These are phyloP conservation scores for Labia minor DNA, from an alignment of 2,888 invertebrate species.

Conservation along the genomic window DNA sequence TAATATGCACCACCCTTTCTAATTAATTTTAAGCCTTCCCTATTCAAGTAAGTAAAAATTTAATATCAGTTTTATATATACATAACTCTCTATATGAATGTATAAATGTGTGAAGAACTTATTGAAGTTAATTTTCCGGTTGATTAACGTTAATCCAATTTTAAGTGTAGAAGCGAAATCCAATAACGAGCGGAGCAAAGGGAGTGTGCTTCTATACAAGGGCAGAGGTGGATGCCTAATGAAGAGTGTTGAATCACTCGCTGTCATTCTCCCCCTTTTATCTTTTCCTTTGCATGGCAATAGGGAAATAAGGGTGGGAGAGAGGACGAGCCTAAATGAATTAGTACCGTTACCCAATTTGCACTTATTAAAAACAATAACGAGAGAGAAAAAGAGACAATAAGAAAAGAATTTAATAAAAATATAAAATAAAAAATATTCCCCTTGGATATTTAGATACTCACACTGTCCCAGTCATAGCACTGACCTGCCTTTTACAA, in stretches of 20 bases:
- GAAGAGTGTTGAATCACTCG: slow-evolving; percentile 1
- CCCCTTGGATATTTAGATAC: too few relatives aligned
- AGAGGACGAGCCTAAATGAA: neutral
- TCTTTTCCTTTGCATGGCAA: neutral
- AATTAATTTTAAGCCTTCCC: too few relatives aligned
- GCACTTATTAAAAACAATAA: slow-evolving; percentile 9
- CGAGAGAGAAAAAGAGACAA: too few relatives aligned
- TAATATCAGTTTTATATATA: too few relatives aligned
- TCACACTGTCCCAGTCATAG: too few relatives aligned
- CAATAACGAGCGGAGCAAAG: slow-evolving; percentile 21
- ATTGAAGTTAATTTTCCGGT: slow-evolving; percentile 28
- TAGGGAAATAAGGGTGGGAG: too few relatives aligned
- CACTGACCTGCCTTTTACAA: too few relatives aligned
- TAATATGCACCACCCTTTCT: too few relatives aligned
- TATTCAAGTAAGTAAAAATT: too few relatives aligned
- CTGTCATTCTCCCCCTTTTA: neutral
- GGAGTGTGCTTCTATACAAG: neutral
- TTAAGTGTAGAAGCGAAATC: slow-evolving; percentile 24
- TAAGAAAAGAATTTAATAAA: too few relatives aligned
- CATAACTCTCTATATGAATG: too few relatives aligned
- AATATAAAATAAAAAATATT: too few relatives aligned
- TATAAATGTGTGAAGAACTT: slow-evolving; percentile 21
- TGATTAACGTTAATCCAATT: slow-evolving; percentile 29
- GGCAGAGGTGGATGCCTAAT: neutral
- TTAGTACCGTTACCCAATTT: slow-evolving; percentile 7